A percentile compares a stretch with the other conserved stretches of the same genome.
phyloP scores from a whole-genome alignment of 2,888 invertebrate genomes.

The Cylloceria caligata region DNA sequence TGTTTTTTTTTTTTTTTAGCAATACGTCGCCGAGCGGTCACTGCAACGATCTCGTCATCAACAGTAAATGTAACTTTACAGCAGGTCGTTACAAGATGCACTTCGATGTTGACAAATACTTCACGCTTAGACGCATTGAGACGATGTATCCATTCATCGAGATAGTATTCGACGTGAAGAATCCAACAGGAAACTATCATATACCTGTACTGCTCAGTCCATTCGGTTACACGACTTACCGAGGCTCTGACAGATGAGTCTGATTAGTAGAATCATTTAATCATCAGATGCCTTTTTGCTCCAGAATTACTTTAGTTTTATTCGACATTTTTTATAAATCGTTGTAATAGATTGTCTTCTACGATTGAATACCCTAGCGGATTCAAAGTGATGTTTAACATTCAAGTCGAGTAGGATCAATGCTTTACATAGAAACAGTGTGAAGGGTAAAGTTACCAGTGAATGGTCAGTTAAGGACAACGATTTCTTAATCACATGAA shows the following conservation, averaged over 20 bases:
- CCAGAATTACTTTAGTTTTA: conserved; percentile 1
- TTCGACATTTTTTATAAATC: background rate
- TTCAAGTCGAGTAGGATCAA: no score
- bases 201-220: conserved; percentile 91
- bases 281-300: conserved; percentile 41
- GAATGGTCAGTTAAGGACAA: no score
- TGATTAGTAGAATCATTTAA: background rate
- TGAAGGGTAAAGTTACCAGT: no score
- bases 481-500: no score
- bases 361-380: no score
- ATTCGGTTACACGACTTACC: conserved; percentile 92
- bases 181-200: conserved; percentile 89
- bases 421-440: no score
- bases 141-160: conserved; percentile 92
- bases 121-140: conserved; percentile 86
- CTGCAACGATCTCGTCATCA: conserved; percentile 87
- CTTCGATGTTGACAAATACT: conserved; percentile 91
- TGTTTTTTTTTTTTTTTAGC: conserved; percentile 76
- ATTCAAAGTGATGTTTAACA: no score
- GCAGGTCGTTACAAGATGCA: conserved; percentile 91
- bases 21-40: conserved; percentile 89
- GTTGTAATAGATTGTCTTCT: background rate
- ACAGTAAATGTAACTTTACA: conserved; percentile 86
- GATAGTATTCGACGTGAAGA: conserved; percentile 89
- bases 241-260: conserved; percentile 86